Evolutionary conservation across 2,113 vertebrate species (phyloP), one percentile per base, ranked within the genome.

Genomic region (Camelus dromedarius): DNA sequence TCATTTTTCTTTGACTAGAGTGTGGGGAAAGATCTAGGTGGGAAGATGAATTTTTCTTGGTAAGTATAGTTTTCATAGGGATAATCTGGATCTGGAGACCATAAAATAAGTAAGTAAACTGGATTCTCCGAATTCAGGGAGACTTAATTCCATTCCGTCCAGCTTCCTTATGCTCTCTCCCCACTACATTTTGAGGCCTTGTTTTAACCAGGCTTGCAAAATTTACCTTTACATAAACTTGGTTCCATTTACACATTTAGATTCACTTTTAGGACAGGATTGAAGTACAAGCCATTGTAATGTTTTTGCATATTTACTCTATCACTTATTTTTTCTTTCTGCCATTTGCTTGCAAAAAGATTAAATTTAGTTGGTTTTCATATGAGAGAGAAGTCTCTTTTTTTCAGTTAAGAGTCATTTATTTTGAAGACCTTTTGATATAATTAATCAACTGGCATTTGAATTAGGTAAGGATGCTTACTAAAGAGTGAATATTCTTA

Each of bases 401-500:
- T 76, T 22, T 90, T 96, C n/a, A 73, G 52, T 81, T 92, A 95
- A 93, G 38, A 26, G 92, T 30, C 30, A 88, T 92, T 87, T 95
- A 94, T 92, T 90, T 69, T 42, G 85, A 95, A 95, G 70, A 91
- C 94, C 30, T 69, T 91, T 76, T 79, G 66, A 56, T 67, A 30
- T 38, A 48, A 79, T 79, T 84, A 89, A 92, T 92, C 35, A 70
- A 8, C 32, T 76, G 46, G 18, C n/a, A 94, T 87, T 96, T 50
- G 82, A 88, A 80, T 91, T 93, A 94, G 26, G 19, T 80, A 82
- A 95, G 9, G 38, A 76, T 93, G 19, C 38, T 89, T 87, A 80
- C 35, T 64, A 32, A 90, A 90, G 46, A 22, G 3, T n/a, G 42
- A 67, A 81, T 67, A 48, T 48, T 86, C 69, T 96, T 89, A 30